Percentiles rank a stretch among this genome's conserved stretches.
These are phyloP conservation scores for Acanthisitta chloris DNA, from an alignment of 2,113 vertebrate species.

Conservation along the genomic window DNA sequence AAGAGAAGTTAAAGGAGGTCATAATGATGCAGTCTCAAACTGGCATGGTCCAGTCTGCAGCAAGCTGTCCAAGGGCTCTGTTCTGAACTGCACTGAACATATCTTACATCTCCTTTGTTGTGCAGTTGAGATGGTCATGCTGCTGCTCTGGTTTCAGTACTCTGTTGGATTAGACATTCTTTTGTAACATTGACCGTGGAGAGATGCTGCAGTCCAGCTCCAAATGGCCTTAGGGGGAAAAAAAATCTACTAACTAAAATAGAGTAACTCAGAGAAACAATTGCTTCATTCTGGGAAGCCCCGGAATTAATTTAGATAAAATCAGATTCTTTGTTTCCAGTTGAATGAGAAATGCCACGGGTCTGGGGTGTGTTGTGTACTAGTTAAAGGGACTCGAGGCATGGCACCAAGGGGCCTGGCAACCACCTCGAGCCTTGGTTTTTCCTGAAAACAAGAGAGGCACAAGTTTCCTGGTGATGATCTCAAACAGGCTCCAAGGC, in stretches of 20 bases:
- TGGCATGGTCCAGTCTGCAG: background rate
- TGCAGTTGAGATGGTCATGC: background rate
- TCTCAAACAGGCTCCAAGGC: background rate
- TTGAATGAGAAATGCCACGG: slow-evolving; percentile 6
- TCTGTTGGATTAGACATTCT: slow-evolving; percentile 9
- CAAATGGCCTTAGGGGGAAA: background rate
- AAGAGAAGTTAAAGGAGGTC: background rate
- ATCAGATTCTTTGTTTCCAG: slow-evolving; percentile 39
- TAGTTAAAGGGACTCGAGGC: background rate
- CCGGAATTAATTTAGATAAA: slow-evolving; percentile 46
- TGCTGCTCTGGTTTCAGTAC: background rate
- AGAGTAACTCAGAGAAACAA: slow-evolving; percentile 14
- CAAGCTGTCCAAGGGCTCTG: background rate
- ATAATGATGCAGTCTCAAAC: background rate
- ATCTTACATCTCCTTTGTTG: background rate
- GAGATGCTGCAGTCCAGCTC: background rate
- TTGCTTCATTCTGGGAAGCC: slow-evolving; percentile 37
- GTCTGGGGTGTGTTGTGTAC: background rate
- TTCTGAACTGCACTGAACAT: background rate
- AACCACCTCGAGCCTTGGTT: background rate
- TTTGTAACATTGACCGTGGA: background rate
- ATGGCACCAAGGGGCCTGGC: background rate
- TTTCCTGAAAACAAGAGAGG: background rate
- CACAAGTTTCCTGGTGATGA: background rate
- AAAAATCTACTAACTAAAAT: background rate